phyloP scores from a whole-genome alignment of 2,797 vertebrate genomes.

The Argya squamiceps region DNA sequence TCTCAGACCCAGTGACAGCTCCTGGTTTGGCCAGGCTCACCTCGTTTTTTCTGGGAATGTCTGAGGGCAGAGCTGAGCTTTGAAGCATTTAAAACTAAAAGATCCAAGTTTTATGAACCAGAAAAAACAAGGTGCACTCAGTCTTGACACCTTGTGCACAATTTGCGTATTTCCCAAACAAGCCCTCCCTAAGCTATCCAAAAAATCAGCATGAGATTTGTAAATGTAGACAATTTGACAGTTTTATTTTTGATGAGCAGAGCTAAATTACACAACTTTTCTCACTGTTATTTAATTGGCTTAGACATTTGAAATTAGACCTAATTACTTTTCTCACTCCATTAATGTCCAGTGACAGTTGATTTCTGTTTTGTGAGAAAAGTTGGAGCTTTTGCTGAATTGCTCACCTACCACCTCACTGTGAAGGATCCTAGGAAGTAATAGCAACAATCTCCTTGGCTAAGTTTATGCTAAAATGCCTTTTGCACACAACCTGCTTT shows the following conservation, averaged over 20 bases:
- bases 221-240: neutral
- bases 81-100: neutral
- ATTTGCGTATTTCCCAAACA: neutral
- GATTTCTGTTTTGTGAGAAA: neutral
- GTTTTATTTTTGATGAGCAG: neutral
- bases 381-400: neutral
- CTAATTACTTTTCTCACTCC: conserved; percentile 43
- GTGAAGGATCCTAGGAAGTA: neutral
- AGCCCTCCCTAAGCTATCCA: neutral
- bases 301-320: conserved; percentile 46
- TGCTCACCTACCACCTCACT: neutral
- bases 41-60: neutral
- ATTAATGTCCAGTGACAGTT: neutral
- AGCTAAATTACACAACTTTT: neutral
- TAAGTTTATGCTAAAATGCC: neutral
- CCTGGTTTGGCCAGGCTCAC: neutral
- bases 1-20: neutral
- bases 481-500: neutral
- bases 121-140: neutral
- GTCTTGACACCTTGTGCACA: neutral
- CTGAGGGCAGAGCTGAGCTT: neutral
- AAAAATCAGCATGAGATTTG: neutral
- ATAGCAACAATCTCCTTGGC: neutral
- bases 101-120: neutral
- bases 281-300: conserved; percentile 16